Evolutionary conservation across 2,888 invertebrate species (phyloP).

Genomic region (Coleophora deauratella): DNA sequence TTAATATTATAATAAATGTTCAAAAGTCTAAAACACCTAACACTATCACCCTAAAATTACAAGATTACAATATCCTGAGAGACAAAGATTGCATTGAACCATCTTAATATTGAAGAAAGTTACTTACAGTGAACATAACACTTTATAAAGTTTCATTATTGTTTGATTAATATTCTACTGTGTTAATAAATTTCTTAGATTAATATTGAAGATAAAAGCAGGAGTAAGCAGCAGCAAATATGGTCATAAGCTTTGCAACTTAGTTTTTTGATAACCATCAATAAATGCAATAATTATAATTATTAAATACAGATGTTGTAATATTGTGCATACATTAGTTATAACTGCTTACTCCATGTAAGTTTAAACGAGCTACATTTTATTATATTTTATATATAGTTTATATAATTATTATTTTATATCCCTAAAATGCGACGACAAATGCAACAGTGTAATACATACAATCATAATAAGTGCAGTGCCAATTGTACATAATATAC

Average conservation of each 20-base stretch:
- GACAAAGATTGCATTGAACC: slow-evolving; percentile 73
- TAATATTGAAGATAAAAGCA: slow-evolving; percentile 54
- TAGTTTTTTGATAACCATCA: background rate
- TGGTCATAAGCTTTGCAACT: background rate
- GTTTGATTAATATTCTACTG: slow-evolving; percentile 58
- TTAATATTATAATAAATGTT: slow-evolving; percentile 30
- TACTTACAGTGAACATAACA: slow-evolving; percentile 53
- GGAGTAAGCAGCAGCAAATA: slow-evolving; percentile 56
- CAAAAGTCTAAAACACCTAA: slow-evolving; percentile 42
- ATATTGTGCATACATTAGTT: background rate
- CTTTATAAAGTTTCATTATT: slow-evolving; percentile 43
- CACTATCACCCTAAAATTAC: slow-evolving; percentile 42
- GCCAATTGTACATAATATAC: slow-evolving; percentile 52
- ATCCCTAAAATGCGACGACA: slow-evolving; percentile 49
- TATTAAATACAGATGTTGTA: background rate
- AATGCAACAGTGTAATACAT: slow-evolving; percentile 60
- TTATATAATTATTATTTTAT: slow-evolving; percentile 24
- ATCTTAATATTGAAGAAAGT: slow-evolving; percentile 39
- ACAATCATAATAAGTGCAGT: slow-evolving; percentile 53
- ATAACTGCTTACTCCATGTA: slow-evolving; percentile 57
- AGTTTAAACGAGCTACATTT: slow-evolving; percentile 52
- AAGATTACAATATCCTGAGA: slow-evolving; percentile 45
- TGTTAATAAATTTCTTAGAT: slow-evolving; percentile 61
- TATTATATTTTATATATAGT: slow-evolving; percentile 38
- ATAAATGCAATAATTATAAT: background rate